Conservation (phyloP, 2,888 invertebrate species). For the Cephus nigrinus region DNA sequence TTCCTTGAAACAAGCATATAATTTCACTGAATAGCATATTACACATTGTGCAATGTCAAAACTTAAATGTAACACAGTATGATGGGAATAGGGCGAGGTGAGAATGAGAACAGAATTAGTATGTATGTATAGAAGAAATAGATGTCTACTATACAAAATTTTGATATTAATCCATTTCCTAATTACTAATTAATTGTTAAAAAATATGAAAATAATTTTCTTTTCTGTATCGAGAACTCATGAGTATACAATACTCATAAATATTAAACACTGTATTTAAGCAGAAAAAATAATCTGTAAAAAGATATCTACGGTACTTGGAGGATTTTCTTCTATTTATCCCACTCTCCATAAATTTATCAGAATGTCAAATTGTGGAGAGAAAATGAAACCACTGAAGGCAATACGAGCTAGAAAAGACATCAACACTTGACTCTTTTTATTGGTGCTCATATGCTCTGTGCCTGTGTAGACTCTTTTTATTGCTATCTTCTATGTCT, state of each 20-base stretch:
- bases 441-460: neutral
- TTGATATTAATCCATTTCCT: too few relatives aligned
- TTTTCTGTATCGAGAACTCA: too few relatives aligned
- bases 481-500: neutral
- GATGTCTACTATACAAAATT: neutral
- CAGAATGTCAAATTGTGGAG: neutral
- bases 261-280: too few relatives aligned
- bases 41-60: neutral
- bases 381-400: constrained; percentile 3
- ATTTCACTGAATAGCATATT: neutral
- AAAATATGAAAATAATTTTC: too few relatives aligned
- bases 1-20: neutral
- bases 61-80: neutral
- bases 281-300: too few relatives aligned
- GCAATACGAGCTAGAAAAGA: neutral
- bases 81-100: neutral
- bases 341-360: neutral
- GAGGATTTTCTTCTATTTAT: neutral
- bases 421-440: neutral
- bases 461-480: neutral
- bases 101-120: neutral
- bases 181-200: too few relatives aligned
- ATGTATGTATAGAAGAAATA: neutral
- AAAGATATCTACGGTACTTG: too few relatives aligned
- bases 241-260: too few relatives aligned